Percentiles rank a stretch among this genome's conserved stretches.
Conservation (phyloP, 2,888 invertebrate species). For the Limnephilus auricula region DNA sequence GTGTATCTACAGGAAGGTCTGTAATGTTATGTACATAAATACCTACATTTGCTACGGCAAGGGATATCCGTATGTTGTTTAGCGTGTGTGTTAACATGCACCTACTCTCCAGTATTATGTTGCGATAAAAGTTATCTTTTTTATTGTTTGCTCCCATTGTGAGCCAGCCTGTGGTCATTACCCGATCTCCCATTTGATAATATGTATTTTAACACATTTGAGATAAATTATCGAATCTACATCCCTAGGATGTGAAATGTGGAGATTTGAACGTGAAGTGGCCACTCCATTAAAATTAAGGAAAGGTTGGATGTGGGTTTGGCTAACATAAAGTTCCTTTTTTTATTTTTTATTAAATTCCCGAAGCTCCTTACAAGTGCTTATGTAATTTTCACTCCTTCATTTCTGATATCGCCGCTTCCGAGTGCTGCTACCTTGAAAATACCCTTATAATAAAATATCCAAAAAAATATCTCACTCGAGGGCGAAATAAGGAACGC, state of each 20-base stretch:
- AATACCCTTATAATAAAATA: constrained; percentile 47
- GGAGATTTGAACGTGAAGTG: background rate
- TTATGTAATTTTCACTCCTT: background rate
- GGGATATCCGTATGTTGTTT: background rate
- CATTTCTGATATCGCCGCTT: constrained; percentile 24
- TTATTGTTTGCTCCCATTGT: constrained; percentile 5
- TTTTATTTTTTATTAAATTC: background rate
- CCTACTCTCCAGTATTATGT: background rate
- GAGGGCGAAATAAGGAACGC: constrained; percentile 42
- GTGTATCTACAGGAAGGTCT: background rate
- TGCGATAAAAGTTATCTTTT: constrained; percentile 12
- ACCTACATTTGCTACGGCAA: background rate
- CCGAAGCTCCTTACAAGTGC: background rate
- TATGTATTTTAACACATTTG: background rate
- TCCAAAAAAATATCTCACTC: constrained; percentile 38
- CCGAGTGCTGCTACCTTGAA: background rate
- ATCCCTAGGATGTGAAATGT: background rate
- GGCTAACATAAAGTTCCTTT: background rate
- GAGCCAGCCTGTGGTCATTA: constrained; percentile 16
- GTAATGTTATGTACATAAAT: background rate
- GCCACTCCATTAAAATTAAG: background rate
- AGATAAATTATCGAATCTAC: background rate
- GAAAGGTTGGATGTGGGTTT: background rate
- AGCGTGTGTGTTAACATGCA: background rate
- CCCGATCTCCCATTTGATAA: background rate